Base-by-base conservation (phyloP, 2,797 vertebrate genomes). In the Novumbra hubbsi region DNA sequence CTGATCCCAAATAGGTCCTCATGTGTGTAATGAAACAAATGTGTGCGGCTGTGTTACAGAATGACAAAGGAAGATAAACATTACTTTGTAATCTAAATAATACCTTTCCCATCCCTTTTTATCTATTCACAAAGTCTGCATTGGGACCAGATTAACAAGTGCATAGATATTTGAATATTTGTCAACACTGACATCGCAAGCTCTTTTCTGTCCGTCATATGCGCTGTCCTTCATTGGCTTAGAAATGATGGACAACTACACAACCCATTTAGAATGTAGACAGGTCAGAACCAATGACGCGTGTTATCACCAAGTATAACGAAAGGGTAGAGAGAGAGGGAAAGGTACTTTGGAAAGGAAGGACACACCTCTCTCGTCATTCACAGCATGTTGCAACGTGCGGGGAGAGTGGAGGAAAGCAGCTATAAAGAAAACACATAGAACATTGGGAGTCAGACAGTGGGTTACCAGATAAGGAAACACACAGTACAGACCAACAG, bases 301-400 rank as follows among this genome's bases (percentile, higher is more conserved):
- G 21, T 27, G 14, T 45, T 45, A 45, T 9, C 12, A 2, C 41
- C 41, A 45, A 12, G 6, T 1, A 45, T 45, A 45, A 45, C 62
- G 0, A 7, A 1, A 9, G 1, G 48, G 2, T 19, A 1, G 60
- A 3, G 12, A 64, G 8, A 62, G 52, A 64, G 0, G 41, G 63
- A 64, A 68, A 19, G 38, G 32, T 60, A 45, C 30, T n/a, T 16
- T 12, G 24, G 71, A 3, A 8, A 41, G 73, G 3, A 5, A 65
- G 27, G 78, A 78, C 82, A 85, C 86, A 60, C 83, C 86, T 83
- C 88, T 82, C 66, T 50, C 24, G 28, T 1, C 4, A 65, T 57
- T 78, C 30, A 32, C 65, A 80, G 73, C 90, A 69, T 82, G 91
- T 85, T 81, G 32, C 69, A 87, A 84, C 90, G 41, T 89, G 90